Base-by-base conservation (phyloP, 2,797 vertebrate species). In the Labroides dimidiatus region DNA sequence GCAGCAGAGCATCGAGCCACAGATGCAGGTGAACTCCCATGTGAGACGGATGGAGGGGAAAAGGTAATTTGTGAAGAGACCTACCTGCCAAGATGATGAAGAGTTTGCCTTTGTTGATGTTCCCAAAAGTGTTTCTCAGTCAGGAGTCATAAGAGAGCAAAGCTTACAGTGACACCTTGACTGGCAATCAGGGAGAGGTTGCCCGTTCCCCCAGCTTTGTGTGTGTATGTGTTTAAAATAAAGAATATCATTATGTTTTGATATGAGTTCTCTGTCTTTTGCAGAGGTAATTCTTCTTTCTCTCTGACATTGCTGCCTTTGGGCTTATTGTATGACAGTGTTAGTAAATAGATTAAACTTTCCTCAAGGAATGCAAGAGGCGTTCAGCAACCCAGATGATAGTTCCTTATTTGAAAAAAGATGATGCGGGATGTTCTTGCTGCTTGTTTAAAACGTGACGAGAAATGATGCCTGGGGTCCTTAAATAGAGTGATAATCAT, bases 61-160 rank as follows among this genome's bases (percentile, higher is more conserved):
- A 94, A 95, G 85, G 92, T 95, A 95, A 96, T 96, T 96, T 96
- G 94, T 95, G 95, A 95, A 92, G 94, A 95, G 95, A 93, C 90
- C 82, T 74, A 78, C 78, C 92, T 96, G 96, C 95, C 96, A 97
- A 94, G 85, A 96, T 96, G 95, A 98, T 96, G 92, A 95, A 98
- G 93, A 91, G 85, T 91, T 92, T 87, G 87, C 93, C 93, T 94
- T 93, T 94, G 89, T 89, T 93, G 89, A 93, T 94, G 92, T 87
- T 88, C 81, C 93, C 93, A 84, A 92, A 90, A 72, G 88, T 77
- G 50, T 91, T 90, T 88, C 92, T 87, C 89, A 91, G 91, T 86
- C 90, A 92, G 93, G 90, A 95, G 89, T 94, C 92, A 93, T 92
- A 93, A 84, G 90, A 94, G 95, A 94, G 76, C 90, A 77, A 73